A percentile compares a stretch with the other conserved stretches of the same genome.
Evolutionary conservation across 1,140 invertebrate species (phyloP).

Genomic region (Nomia melanderi): DNA sequence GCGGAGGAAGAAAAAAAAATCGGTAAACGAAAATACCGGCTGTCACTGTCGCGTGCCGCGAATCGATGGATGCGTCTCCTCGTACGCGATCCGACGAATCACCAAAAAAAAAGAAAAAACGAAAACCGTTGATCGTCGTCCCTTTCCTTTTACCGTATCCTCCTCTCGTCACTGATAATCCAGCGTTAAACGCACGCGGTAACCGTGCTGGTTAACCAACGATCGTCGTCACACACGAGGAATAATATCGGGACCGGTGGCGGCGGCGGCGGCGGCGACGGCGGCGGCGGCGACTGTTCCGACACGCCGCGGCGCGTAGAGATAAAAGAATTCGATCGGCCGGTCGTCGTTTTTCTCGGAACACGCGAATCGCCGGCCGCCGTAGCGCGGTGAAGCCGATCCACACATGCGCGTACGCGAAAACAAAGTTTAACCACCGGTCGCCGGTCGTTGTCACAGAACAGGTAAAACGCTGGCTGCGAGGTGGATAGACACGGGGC

Average conservation of each 20-base stretch:
- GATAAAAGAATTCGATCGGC: not conserved
- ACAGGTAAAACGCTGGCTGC: not conserved
- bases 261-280: too few species aligned
- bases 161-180: conserved; percentile 30
- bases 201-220: too few species aligned
- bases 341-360: not conserved
- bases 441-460: not conserved
- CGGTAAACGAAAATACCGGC: not conserved
- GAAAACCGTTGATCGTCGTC: too few species aligned
- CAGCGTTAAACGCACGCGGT: conserved; percentile 25
- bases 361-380: not conserved
- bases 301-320: too few species aligned
- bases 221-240: conserved; percentile 36
- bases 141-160: conserved; percentile 18
- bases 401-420: conserved; percentile 16
- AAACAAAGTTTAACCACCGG: conserved; percentile 1
- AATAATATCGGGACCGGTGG: not conserved
- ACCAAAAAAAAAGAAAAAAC: too few species aligned
- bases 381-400: not conserved
- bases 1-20: too few species aligned
- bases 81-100: conserved; percentile 14
- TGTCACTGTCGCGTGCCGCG: conserved; percentile 32
- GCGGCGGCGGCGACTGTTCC: too few species aligned
- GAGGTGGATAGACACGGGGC: not conserved
- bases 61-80: not conserved